phyloP scores from a whole-genome alignment of 35 echinoderm and acorn worm species.

The Patiria miniata region DNA sequence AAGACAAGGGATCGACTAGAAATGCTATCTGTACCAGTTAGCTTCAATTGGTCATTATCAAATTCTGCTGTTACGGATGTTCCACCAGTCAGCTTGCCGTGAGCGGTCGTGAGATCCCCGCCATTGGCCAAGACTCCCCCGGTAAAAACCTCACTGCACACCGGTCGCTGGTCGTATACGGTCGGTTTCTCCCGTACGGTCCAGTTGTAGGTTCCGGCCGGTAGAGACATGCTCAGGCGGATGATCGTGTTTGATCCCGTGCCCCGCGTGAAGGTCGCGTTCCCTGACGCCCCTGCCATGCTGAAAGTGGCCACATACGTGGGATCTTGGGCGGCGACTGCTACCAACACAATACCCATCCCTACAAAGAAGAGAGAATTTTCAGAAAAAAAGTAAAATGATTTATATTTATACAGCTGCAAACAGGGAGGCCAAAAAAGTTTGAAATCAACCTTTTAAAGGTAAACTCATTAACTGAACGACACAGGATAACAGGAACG shows the following conservation, averaged over 20 bases:
- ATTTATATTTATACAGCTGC: no score
- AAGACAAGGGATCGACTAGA: conserved; percentile 59
- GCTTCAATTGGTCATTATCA: conserved; percentile 13
- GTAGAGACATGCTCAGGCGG: conserved; percentile 13
- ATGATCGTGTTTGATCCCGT: conserved; percentile 1
- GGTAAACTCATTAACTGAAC: no score
- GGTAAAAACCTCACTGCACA: conserved; percentile 39
- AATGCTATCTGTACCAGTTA: conserved; percentile 45
- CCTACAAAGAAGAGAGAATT: not conserved
- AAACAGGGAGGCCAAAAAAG: no score
- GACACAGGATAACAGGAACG: no score
- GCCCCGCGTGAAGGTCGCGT: conserved; percentile 22
- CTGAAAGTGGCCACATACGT: conserved; percentile 55
- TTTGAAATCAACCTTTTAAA: no score
- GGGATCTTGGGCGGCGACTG: not conserved
- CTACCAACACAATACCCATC: not conserved
- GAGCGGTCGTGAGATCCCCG: conserved; percentile 15
- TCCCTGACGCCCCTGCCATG: conserved; percentile 55
- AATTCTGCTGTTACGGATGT: not conserved
- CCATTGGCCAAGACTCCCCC: conserved; percentile 33
- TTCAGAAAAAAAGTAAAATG: no score
- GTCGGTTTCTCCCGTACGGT: conserved; percentile 61
- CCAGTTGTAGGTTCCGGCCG: conserved; percentile 47
- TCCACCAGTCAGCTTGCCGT: conserved; percentile 26
- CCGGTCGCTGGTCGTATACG: conserved; percentile 63